phyloP scores from a whole-genome alignment of 1,140 invertebrate species.

The Wasmannia auropunctata region DNA sequence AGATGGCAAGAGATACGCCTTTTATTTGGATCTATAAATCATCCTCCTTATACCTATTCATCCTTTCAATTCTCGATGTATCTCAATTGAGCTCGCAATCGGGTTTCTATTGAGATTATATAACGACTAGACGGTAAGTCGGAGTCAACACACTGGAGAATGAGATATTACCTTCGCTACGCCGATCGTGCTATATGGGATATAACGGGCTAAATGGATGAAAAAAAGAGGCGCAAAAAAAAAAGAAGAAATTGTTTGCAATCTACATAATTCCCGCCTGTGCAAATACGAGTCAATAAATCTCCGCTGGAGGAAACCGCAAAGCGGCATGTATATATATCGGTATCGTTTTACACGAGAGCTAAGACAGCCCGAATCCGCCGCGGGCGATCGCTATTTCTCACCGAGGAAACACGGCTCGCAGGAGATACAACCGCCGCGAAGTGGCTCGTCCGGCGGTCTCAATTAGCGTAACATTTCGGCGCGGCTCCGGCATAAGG shows the following conservation, averaged over 20 bases:
- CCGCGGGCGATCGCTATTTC: constrained; percentile 40
- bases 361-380: constrained; percentile 1
- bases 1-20: background rate
- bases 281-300: constrained; percentile 17
- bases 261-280: background rate
- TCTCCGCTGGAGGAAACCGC: background rate
- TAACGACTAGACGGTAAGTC: background rate
- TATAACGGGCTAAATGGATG: background rate
- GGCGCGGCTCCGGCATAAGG: constrained; percentile 68
- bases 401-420: constrained; percentile 2
- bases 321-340: background rate
- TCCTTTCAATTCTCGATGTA: background rate
- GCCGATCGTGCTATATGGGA: background rate
- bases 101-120: background rate
- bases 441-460: constrained; percentile 48
- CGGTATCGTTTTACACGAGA: constrained; percentile 10
- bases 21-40: background rate
- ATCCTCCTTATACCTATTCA: no score
- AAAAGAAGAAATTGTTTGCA: background rate
- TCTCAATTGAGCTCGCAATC: background rate
- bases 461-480: constrained; percentile 78
- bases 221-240: background rate
- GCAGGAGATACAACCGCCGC: constrained; percentile 30
- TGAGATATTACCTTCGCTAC: background rate
- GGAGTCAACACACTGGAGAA: background rate